Percentiles rank a stretch among this genome's conserved stretches.
These are phyloP conservation scores for Cerceris rybyensis DNA, from an alignment of 2,888 invertebrate species.

Conservation along the genomic window DNA sequence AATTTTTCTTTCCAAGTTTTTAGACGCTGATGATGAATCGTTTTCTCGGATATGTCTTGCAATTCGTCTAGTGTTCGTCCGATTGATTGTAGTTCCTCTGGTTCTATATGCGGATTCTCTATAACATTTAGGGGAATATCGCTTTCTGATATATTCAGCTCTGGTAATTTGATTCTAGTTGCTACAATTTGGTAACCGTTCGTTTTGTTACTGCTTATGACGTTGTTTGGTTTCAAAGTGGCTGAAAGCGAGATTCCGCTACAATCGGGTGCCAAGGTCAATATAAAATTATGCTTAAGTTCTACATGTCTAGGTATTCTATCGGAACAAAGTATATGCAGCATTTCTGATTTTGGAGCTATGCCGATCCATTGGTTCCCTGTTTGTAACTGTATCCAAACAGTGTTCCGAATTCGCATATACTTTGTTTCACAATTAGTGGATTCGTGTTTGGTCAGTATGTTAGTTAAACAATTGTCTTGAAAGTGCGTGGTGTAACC, in stretches of 20 bases:
- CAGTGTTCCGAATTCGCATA: conserved; percentile 4
- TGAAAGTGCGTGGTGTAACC: no score
- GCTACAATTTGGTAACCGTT: no score
- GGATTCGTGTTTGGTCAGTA: no score
- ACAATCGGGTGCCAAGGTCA: conserved; percentile 7
- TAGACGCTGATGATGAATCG: no score
- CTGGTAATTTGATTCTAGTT: no score
- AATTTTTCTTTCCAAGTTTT: background rate
- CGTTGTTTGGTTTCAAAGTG: conserved; percentile 7
- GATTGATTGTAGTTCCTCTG: conserved; percentile 11
- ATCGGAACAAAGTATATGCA: conserved; percentile 23
- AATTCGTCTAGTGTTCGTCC: conserved; percentile 18
- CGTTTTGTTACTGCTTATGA: no score
- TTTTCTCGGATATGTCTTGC: conserved; percentile 13
- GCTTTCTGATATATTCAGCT: background rate
- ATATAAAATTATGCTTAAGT: conserved; percentile 13
- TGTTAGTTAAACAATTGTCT: no score
- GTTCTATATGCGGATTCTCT: background rate
- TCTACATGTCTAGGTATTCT: conserved; percentile 7
- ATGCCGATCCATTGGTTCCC: conserved; percentile 26
- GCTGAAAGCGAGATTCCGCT: conserved; percentile 11
- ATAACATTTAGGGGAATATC: conserved; percentile 11
- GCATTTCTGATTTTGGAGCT: conserved; percentile 3
- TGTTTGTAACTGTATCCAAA: conserved; percentile 15
- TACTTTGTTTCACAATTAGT: conserved; percentile 15